Base-by-base conservation (phyloP, 2,888 invertebrate genomes). In the Spilosoma lubricipeda region DNA sequence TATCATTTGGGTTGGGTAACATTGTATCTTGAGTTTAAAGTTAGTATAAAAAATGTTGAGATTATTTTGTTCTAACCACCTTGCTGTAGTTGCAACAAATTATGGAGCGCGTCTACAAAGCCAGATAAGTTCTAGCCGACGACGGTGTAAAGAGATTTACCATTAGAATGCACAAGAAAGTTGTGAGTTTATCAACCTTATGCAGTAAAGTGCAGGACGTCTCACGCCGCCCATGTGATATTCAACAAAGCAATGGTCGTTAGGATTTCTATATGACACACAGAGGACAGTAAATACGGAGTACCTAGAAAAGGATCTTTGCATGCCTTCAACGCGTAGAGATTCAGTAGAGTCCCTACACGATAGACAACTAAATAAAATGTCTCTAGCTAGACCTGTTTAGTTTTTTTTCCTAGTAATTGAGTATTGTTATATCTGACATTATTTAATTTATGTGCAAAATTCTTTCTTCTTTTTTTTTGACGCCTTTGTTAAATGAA, bases 191-290 rank as follows among this genome's bases (percentile, higher is more conserved):
- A 2, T 63, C 30, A 30, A 30, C 30, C 27, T 30, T 63, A 4
- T 63, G 63, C 63, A 39, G n/a, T 23, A 71, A 63, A 63, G 18
- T 63, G 7, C 5, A 63, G 18, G 30, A 63, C 0, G 30, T 30
- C 30, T 63, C 30, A 63, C 63, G 30, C 18, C 30, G 30, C 30
- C 63, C 13, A 30, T 63, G 27, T 63, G 66, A 36, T 39, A 39
- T 39, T 66, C 36, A 66, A 66, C 66, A 66, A 39, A 66, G 39
- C 63, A 18, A 63, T 18, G 30, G 63, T 63, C 63, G 63, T 63
- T 63, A 30, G 18, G 27, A 18, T 30, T 63, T 63, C 59, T 59
- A 59, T 59, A 59, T 59, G 59, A 59, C 18, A 63, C 30, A 63
- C 63, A 27, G 30, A 30, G 27, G 27, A 63, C 63, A 63, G 30